These are phyloP conservation scores for Hecatera dysodea DNA, from an alignment of 2,888 invertebrate species.

Conservation along the genomic window DNA sequence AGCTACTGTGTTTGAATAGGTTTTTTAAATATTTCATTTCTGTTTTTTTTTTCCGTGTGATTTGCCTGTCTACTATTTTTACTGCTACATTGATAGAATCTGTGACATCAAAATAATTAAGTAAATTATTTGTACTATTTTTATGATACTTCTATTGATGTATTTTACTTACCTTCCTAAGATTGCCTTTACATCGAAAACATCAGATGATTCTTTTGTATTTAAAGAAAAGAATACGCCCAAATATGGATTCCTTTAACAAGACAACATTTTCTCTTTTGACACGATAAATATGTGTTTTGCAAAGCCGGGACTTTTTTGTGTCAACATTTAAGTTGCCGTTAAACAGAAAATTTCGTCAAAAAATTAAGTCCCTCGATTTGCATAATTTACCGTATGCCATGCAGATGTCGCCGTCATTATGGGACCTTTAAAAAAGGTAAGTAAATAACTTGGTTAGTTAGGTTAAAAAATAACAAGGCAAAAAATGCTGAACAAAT, in stretches of 20 bases:
- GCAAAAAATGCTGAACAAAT: background rate
- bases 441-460: slow-evolving; percentile 21
- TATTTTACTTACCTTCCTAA: background rate
- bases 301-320: slow-evolving; percentile 20
- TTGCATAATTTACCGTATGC: slow-evolving; percentile 45
- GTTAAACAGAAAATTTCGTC: slow-evolving; percentile 27
- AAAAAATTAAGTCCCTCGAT: slow-evolving; percentile 33
- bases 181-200: background rate
- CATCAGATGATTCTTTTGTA: background rate
- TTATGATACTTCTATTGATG: background rate
- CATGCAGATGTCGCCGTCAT: slow-evolving; percentile 44
- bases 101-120: background rate
- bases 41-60: background rate
- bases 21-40: background rate
- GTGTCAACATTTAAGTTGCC: slow-evolving; percentile 12
- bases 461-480: background rate
- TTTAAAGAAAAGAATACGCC: slow-evolving; percentile 11
- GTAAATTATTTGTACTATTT: background rate
- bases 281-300: slow-evolving; percentile 46
- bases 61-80: background rate
- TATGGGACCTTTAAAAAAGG: slow-evolving; percentile 1
- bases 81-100: background rate
- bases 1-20: too few species aligned
- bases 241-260: slow-evolving; percentile 26
- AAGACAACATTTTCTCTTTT: slow-evolving; percentile 39